A percentile compares a stretch with the other conserved stretches of the same genome.
phyloP scores from a whole-genome alignment of 1,140 invertebrate genomes.

The Wasmannia auropunctata region DNA sequence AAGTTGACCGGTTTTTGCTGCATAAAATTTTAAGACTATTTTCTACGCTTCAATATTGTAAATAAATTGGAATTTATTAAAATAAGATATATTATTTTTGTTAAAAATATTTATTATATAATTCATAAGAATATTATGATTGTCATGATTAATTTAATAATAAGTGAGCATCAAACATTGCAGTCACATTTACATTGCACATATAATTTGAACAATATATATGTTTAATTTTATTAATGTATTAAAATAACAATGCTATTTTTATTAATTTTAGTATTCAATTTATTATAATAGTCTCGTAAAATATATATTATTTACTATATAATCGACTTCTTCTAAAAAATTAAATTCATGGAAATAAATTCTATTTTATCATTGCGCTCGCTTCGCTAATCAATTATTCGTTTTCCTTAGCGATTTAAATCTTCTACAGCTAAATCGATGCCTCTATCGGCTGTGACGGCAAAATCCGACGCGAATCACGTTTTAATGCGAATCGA shows the following conservation, averaged over 20 bases:
- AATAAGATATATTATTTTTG: not conserved
- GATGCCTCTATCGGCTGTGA: conserved; percentile 59
- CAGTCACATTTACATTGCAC: not conserved
- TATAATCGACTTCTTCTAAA: not conserved
- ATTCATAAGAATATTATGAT: too few relatives aligned
- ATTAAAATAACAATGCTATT: not conserved
- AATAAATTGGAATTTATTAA: not conserved
- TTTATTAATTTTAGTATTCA: not conserved
- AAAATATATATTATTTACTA: not conserved
- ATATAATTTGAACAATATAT: not conserved
- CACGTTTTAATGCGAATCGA: conserved; percentile 69
- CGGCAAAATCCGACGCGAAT: conserved; percentile 51
- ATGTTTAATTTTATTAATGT: not conserved
- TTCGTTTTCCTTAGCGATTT: conserved; percentile 1
- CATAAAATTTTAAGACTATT: not conserved
- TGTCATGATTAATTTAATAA: not conserved
- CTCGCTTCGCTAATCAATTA: conserved; percentile 29
- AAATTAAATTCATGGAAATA: conserved; percentile 20
- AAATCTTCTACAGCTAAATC: conserved; percentile 49
- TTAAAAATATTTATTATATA: conserved; percentile 15
- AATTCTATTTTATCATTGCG: not conserved
- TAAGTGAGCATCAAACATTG: not conserved
- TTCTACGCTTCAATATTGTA: not conserved
- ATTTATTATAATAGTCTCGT: not conserved
- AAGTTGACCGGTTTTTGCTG: not conserved